phyloP scores from a whole-genome alignment of 1,140 invertebrate genomes.

The Halesus radiatus region DNA sequence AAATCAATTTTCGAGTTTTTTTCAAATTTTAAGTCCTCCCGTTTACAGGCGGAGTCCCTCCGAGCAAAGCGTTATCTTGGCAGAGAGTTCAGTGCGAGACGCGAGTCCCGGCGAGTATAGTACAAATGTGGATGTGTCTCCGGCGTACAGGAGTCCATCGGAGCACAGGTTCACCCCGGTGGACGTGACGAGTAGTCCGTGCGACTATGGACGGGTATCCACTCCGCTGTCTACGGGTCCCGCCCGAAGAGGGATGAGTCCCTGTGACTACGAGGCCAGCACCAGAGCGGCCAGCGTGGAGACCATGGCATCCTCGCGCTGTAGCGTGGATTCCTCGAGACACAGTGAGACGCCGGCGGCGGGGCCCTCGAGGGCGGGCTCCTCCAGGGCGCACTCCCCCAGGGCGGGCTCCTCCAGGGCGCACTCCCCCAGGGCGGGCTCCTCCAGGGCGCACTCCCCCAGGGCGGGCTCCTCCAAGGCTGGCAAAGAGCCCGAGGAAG shows the following conservation, averaged over 20 bases:
- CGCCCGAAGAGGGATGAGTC: background rate
- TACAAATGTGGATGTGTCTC: background rate
- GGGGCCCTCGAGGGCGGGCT: background rate
- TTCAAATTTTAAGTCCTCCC: background rate
- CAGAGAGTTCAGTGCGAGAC: background rate
- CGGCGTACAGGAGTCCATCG: slow-evolving; percentile 6
- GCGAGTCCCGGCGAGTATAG: slow-evolving; percentile 1
- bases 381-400: background rate
- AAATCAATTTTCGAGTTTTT: background rate
- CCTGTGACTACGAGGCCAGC: background rate
- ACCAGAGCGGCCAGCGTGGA: background rate
- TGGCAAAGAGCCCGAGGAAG: background rate
- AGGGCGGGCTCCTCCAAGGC: background rate
- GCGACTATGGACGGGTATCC: background rate
- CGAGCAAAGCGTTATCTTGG: background rate
- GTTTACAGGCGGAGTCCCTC: slow-evolving; percentile 9
- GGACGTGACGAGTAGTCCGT: background rate
- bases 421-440: background rate
- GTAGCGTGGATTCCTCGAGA: background rate
- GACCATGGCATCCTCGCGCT: background rate
- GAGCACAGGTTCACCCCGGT: background rate
- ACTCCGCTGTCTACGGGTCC: background rate
- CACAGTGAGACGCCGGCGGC: background rate
- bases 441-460: background rate
- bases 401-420: too few species aligned